A percentile compares a stretch with the other conserved stretches of the same genome.
Conservation (phyloP, 2,113 vertebrate genomes). For the Pica pica region DNA sequence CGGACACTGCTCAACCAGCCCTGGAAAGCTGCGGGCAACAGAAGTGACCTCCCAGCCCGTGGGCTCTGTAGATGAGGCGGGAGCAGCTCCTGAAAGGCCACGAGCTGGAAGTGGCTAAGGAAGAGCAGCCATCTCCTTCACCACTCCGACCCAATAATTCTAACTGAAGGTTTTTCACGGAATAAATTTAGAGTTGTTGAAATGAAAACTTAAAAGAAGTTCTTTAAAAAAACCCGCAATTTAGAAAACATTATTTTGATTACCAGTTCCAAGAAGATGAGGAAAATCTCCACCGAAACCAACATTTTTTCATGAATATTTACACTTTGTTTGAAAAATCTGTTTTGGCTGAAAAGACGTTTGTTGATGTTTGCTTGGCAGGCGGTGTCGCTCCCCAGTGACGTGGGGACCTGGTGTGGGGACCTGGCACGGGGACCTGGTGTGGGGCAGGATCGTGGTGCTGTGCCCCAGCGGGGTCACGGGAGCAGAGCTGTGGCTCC, state of each 20-base stretch:
- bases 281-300: slow-evolving; percentile 22
- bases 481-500: rapidly evolving
- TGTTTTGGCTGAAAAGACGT: slow-evolving; percentile 1
- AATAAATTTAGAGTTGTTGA: neutral
- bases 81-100: neutral
- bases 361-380: neutral
- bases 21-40: neutral
- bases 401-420: neutral
- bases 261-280: slow-evolving; percentile 4
- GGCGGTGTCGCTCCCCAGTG: neutral
- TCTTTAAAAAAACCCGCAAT: neutral
- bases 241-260: slow-evolving; percentile 26
- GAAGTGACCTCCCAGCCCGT: rapidly evolving
- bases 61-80: neutral
- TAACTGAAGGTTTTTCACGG: neutral
- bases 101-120: neutral
- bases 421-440: neutral
- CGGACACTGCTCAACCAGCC: neutral
- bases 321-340: slow-evolving; percentile 17
- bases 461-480: neutral
- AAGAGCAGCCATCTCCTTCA: neutral
- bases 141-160: neutral
- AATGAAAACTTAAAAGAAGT: neutral
- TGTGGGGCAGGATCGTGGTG: rapidly evolving
- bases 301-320: slow-evolving; percentile 51